Conservation (phyloP, 2,888 invertebrate genomes). For the Microplitis deprimator region DNA sequence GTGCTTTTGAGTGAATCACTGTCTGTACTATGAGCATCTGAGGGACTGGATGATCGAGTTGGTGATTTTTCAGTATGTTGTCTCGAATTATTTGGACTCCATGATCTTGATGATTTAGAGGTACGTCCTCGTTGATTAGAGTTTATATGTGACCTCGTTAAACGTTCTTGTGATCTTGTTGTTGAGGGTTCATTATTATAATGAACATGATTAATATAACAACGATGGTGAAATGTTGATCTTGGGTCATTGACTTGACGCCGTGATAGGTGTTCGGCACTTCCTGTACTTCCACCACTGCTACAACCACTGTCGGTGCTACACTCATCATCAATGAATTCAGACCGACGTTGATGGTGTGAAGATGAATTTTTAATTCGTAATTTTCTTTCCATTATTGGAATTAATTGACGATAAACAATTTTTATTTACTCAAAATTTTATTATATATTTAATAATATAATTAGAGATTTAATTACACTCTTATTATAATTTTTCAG, state of each 20-base stretch:
- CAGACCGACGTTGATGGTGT: slow-evolving; percentile 43
- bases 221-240: slow-evolving; percentile 50
- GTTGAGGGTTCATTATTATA: slow-evolving; percentile 55
- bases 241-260: slow-evolving; percentile 58
- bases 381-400: slow-evolving; percentile 60
- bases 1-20: slow-evolving; percentile 73
- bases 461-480: not conserved
- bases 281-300: slow-evolving; percentile 71
- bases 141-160: slow-evolving; percentile 51
- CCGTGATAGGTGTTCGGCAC: slow-evolving; percentile 59
- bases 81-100: slow-evolving; percentile 57
- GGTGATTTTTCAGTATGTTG: slow-evolving; percentile 55
- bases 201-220: slow-evolving; percentile 57
- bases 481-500: not conserved
- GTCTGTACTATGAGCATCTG: slow-evolving; percentile 72
- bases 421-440: not conserved
- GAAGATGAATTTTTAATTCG: slow-evolving; percentile 54
- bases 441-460: not conserved
- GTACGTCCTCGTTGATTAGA: slow-evolving; percentile 53
- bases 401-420: not conserved
- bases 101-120: slow-evolving; percentile 60
- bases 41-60: slow-evolving; percentile 62
- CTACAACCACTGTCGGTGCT: slow-evolving; percentile 71
- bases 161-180: slow-evolving; percentile 58
- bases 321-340: slow-evolving; percentile 64